Base-by-base conservation (phyloP, 2,113 vertebrate species). In the Ammodytes dubius region DNA sequence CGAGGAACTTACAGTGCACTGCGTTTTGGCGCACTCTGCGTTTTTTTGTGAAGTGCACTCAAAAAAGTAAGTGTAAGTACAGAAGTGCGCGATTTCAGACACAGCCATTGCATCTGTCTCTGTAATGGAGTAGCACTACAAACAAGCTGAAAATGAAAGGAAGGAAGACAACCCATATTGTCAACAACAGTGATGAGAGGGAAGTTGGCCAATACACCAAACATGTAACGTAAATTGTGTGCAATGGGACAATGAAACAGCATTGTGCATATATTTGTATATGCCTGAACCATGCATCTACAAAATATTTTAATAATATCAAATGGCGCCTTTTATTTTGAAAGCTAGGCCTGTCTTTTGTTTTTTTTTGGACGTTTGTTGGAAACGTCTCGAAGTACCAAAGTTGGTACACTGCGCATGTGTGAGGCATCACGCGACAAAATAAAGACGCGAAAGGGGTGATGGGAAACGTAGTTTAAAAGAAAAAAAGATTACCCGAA, bases 381-480 rank as follows among this genome's bases (percentile, higher is more conserved):
- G 4, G 2, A 17, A 43, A 75, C 39, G n/a, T 72, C 63, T 40
- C 67, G 40, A 63, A 72, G 19, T 6, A 15, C 13, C 35, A 3
- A 1, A 13, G 9, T 52, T 57, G 4, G 2, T 0, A 1, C 1
- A 0, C 1, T 64, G 43, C 71, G 80, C 65, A 81, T 87, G 78
- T n/a, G 58, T 63, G 1, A 35, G 2, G 12, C n/a, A 54, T 90
- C 85, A 89, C 35, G 68, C 10, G 63, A 70, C 8, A 11, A 6
- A 68, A 39, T 27, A 27, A 83, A 61, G 47, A 10, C 10, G 13
- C 6, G 0, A 8, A 1, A 45, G 7, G 61, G 12, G 57, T 6
- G 43, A 56, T 13, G 79, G 92, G 85, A 76, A 92, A 85, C 9
- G 87, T 87, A 81, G 88, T 89, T 79, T 0, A 1, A 1, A 45